Conservation (phyloP, 1,140 invertebrate species). For the Vanessa atalanta region DNA sequence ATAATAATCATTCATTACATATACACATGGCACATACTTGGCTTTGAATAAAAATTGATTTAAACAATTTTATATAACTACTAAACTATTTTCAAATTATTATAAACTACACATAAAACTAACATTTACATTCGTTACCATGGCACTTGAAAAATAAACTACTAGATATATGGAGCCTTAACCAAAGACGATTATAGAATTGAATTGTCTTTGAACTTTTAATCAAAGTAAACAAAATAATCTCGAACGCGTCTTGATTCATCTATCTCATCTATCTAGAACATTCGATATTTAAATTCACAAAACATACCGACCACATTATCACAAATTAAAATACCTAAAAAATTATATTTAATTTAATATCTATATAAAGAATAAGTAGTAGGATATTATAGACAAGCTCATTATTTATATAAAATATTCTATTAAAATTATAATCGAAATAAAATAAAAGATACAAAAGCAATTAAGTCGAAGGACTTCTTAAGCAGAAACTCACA, state of each 20-base stretch:
- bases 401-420: neutral
- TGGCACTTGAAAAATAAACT: slow-evolving; percentile 58
- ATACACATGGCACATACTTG: slow-evolving; percentile 68
- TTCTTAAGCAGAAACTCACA: slow-evolving; percentile 17
- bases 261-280: neutral
- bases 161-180: slow-evolving; percentile 8
- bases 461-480: slow-evolving; percentile 20
- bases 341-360: neutral
- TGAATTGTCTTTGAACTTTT: no score
- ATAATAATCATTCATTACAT: slow-evolving; percentile 43
- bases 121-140: slow-evolving; percentile 55
- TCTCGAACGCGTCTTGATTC: neutral
- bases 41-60: slow-evolving; percentile 49
- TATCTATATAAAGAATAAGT: neutral
- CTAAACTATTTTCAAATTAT: slow-evolving; percentile 28
- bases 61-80: slow-evolving; percentile 26
- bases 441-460: slow-evolving; percentile 17
- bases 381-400: neutral
- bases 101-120: slow-evolving; percentile 23
- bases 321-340: slow-evolving; percentile 20
- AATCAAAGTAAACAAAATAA: neutral
- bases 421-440: slow-evolving; percentile 14
- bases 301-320: slow-evolving; percentile 12
- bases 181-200: neutral
- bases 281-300: slow-evolving; percentile 8